These are phyloP conservation scores for Drosophila carrolli DNA, from an alignment of 1,140 invertebrate genomes.

Conservation along the genomic window DNA sequence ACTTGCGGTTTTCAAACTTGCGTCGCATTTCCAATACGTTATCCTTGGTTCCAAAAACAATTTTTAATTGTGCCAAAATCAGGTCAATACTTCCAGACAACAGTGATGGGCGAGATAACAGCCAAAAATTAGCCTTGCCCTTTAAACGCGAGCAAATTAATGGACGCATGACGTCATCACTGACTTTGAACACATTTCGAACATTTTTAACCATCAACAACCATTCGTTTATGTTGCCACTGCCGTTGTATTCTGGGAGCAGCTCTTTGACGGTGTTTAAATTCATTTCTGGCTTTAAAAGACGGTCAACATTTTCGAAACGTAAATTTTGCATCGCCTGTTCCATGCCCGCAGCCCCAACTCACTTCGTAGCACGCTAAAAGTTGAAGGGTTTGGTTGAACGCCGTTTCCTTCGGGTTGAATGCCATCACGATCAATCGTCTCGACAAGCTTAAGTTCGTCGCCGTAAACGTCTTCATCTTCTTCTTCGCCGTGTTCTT, in stretches of 20 bases:
- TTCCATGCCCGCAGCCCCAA: background rate
- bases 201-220: background rate
- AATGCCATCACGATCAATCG: too few species aligned
- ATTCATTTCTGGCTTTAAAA: background rate
- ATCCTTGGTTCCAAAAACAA: background rate
- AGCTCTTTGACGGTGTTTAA: slow-evolving; percentile 1
- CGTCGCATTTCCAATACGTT: background rate
- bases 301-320: background rate
- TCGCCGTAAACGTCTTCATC: too few species aligned
- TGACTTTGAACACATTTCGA: background rate
- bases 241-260: background rate
- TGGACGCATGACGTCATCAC: slow-evolving; percentile 2
- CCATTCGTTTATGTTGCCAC: background rate
- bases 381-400: too few species aligned
- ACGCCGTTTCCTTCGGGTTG: too few species aligned
- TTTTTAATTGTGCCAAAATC: background rate
- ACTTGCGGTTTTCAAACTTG: background rate
- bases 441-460: too few species aligned
- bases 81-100: background rate
- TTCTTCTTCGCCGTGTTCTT: too few species aligned
- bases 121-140: slow-evolving; percentile 4
- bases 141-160: background rate
- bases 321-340: background rate
- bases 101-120: slow-evolving; percentile 1
- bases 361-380: too few species aligned